Conservation (phyloP, 1,140 invertebrate species). For the Heliconius congener region DNA sequence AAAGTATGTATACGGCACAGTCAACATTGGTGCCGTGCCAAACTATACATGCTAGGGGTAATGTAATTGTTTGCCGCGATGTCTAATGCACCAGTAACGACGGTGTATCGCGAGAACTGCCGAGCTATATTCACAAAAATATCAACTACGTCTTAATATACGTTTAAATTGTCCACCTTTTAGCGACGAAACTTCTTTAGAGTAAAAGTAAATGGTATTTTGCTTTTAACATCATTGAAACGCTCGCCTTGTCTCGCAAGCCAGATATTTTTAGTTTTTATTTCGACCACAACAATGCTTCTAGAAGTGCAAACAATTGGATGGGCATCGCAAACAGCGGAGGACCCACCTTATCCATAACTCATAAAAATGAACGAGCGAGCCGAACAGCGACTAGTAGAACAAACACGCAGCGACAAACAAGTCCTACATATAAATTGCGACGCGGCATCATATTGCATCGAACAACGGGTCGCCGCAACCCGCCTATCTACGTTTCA, state of each 20-base stretch:
- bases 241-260: slow-evolving; percentile 22
- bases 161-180: slow-evolving; percentile 18
- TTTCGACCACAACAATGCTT: slow-evolving; percentile 35
- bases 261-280: slow-evolving; percentile 23
- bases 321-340: slow-evolving; percentile 62
- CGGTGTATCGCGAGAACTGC: slow-evolving; percentile 50
- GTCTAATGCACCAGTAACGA: slow-evolving; percentile 66
- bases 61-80: slow-evolving; percentile 73
- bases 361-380: slow-evolving; percentile 76
- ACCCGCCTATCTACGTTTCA: neutral
- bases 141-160: slow-evolving; percentile 30
- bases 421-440: slow-evolving; percentile 52
- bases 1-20: slow-evolving; percentile 50
- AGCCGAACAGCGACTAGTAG: slow-evolving; percentile 56
- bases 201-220: slow-evolving; percentile 13
- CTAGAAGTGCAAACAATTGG: slow-evolving; percentile 58
- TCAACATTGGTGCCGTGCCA: slow-evolving; percentile 67
- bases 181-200: slow-evolving; percentile 8
- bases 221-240: slow-evolving; percentile 33
- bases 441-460: slow-evolving; percentile 34
- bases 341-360: slow-evolving; percentile 71
- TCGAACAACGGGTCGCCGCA: slow-evolving; percentile 18
- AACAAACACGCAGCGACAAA: slow-evolving; percentile 65
- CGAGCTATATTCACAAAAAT: slow-evolving; percentile 41
- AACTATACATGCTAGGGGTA: slow-evolving; percentile 63